Percentiles rank a stretch among this genome's conserved stretches.
phyloP scores from a whole-genome alignment of 2,797 vertebrate genomes.

The Novumbra hubbsi region DNA sequence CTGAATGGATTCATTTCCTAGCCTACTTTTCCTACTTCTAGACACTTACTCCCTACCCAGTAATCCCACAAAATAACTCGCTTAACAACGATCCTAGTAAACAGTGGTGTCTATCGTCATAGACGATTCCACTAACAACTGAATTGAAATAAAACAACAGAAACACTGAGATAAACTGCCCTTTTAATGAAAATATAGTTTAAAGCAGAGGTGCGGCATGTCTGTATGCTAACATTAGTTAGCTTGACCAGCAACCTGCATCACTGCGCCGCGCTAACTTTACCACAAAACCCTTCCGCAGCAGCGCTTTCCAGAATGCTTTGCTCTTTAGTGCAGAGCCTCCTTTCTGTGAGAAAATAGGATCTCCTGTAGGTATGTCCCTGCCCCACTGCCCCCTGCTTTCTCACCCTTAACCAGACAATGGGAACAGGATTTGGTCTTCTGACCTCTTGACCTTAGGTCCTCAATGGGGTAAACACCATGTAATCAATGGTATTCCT shows the following conservation, averaged over 20 bases:
- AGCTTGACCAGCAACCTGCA: constrained; percentile 18
- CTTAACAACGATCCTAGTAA: constrained; percentile 54
- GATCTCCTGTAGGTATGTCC: constrained; percentile 81
- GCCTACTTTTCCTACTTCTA: constrained; percentile 48
- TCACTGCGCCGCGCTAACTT: constrained; percentile 59
- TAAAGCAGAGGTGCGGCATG: constrained; percentile 41
- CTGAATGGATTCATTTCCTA: constrained; percentile 32
- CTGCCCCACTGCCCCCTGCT: constrained; percentile 59
- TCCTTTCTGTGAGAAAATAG: constrained; percentile 65
- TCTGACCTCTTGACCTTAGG: constrained; percentile 92
- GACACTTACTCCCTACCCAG: constrained; percentile 53
- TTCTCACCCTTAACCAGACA: constrained; percentile 93
- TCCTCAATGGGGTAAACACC: constrained; percentile 93
- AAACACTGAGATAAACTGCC: constrained; percentile 58
- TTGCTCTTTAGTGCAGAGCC: constrained; percentile 61
- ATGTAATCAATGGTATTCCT: constrained; percentile 97
- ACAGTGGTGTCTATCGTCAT: constrained; percentile 53
- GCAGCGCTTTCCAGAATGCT: constrained; percentile 63
- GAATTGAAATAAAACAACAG: constrained; percentile 52
- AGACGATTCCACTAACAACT: constrained; percentile 42
- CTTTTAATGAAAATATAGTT: constrained; percentile 51
- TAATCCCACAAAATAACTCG: constrained; percentile 50
- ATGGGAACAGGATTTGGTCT: constrained; percentile 88
- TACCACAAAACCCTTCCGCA: constrained; percentile 55
- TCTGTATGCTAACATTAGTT: constrained; percentile 55